A percentile compares a stretch with the other conserved stretches of the same genome.
phyloP scores from a whole-genome alignment of 2,888 invertebrate genomes.

The Athalia cordata region DNA sequence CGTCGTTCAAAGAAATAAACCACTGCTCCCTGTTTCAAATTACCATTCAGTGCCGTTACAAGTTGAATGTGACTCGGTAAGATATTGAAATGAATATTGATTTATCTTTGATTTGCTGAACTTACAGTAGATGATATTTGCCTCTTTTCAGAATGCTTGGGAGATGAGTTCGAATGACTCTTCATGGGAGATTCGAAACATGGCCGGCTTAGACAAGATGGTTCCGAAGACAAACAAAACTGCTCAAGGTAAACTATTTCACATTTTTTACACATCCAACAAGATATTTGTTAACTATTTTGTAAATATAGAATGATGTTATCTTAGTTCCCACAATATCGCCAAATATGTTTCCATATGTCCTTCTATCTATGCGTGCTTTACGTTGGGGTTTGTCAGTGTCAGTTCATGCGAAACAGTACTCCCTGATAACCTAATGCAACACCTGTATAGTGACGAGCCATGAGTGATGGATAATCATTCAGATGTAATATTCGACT shows the following conservation, averaged over 20 bases:
- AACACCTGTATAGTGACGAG: no score
- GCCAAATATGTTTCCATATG: no score
- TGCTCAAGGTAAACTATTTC: conserved; percentile 53
- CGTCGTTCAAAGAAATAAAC: conserved; percentile 24
- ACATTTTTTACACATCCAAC: not conserved
- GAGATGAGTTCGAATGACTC: conserved; percentile 71
- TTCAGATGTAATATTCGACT: no score
- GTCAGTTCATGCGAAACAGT: no score
- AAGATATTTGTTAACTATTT: not conserved
- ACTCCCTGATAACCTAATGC: no score
- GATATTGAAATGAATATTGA: conserved; percentile 54
- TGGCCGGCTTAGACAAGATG: conserved; percentile 79
- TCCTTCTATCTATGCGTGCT: no score
- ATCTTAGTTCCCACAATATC: no score
- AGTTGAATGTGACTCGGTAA: conserved; percentile 84
- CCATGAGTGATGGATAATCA: no score
- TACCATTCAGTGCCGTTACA: conserved; percentile 74
- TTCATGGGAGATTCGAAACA: conserved; percentile 75
- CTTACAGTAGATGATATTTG: not conserved
- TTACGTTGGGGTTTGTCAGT: no score
- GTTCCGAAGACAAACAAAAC: conserved; percentile 65
- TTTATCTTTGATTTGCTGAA: conserved; percentile 29
- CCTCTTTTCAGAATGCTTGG: conserved; percentile 78
- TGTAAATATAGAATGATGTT: not conserved
- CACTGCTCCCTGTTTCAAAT: conserved; percentile 19